Conservation (phyloP, 2,888 invertebrate genomes). For the Busseola fusca region DNA sequence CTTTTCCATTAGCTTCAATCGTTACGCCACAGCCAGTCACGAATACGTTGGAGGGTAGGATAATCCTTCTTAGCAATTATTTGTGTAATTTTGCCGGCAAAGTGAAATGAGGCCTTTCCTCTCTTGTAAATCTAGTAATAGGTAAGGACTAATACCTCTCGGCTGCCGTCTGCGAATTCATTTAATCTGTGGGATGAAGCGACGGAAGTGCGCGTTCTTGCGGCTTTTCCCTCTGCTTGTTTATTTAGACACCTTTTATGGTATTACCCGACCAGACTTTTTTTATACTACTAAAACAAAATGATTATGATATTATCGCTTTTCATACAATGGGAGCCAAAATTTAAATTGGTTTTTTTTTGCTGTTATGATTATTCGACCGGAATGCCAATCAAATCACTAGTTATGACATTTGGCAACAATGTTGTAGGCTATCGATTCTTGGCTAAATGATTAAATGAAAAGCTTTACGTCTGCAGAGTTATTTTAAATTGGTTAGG, state of each 20-base stretch:
- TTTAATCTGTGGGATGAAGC: background rate
- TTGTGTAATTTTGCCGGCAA: background rate
- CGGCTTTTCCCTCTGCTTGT: background rate
- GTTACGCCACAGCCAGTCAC: too few relatives aligned
- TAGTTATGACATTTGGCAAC: background rate
- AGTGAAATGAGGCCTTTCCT: background rate
- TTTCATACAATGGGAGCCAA: too few relatives aligned
- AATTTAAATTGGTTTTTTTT: background rate
- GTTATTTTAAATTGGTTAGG: too few relatives aligned
- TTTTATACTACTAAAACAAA: background rate
- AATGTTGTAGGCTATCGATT: too few relatives aligned
- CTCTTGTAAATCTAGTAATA: constrained; percentile 9
- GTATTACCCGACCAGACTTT: background rate
- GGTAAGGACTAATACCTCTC: background rate
- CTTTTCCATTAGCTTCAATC: constrained; percentile 8
- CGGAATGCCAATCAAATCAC: background rate
- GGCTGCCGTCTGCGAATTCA: background rate
- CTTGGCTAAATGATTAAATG: too few relatives aligned
- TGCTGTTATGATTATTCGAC: background rate
- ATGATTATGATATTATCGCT: background rate
- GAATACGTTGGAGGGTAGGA: background rate
- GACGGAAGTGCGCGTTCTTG: background rate
- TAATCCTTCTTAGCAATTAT: constrained; percentile 2
- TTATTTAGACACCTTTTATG: background rate
- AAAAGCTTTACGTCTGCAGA: too few relatives aligned